Evolutionary conservation across 2,888 invertebrate species (phyloP), one percentile per base, ranked within the genome.

Genomic region (Sinelater perroti): DNA sequence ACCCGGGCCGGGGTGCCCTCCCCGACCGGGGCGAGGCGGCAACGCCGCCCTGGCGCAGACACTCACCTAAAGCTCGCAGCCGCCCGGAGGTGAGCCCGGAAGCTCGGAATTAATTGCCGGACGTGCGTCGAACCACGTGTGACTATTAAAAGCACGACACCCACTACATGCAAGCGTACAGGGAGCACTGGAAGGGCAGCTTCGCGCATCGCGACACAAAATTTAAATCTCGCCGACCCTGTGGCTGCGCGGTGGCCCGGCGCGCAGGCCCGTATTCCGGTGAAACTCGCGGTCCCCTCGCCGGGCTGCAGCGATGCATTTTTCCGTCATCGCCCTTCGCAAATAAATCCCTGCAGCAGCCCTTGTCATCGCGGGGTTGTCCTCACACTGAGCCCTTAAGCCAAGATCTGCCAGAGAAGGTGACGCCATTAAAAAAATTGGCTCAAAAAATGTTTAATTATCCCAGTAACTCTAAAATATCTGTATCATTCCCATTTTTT

Each of bases 201-300:
- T 52, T 56, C 51, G 59, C 62, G 65, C 61, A 60, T 58, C 67
- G 62, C 63, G 59, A 56, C 61, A 61, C 57, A 65, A 68, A 60
- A 63, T 67, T 67, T 63, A 68, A 68, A 68, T 59, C 58, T 63
- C 61, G 66, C 68, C 68, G 63, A 68, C 67, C 60, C 62, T 61
- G 55, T 59, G 63, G 66, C 64, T 68, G 68, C 68, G 68, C 65
- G 26, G 28, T 36, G 6, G 30, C 38, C 28, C 50, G 33, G 17
- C 28, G 66, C 68, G 66, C 68, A 68, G 47, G 49, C 51, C 58
- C 60, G 42, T 67, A 64, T 67, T 68, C 67, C 51, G 50, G 16
- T 46, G 33, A 38, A 54, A 44, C 24, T 59, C 51, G 13, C 11
- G 30, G 16, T 11, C 24, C 11, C 46, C 44, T 16, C 28, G 47